phyloP scores from a whole-genome alignment of 1,140 invertebrate species.

The Belonocnema kinseyi region DNA sequence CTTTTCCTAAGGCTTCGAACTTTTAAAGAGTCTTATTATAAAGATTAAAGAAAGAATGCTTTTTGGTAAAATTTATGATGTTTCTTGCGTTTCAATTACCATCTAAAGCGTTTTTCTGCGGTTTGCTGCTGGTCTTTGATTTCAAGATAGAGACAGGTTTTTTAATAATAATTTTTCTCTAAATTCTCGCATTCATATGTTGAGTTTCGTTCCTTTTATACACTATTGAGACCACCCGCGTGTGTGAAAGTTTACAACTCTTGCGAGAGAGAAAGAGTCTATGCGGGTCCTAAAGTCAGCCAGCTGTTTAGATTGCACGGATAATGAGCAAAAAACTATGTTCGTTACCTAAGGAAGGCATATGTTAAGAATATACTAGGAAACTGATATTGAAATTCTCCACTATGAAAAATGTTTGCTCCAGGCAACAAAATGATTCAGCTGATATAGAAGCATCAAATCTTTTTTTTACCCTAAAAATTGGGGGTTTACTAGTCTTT shows the following conservation, averaged over 20 bases:
- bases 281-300: constrained; percentile 28
- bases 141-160: background rate
- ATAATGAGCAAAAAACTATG: constrained; percentile 25
- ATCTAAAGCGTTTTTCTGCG: background rate
- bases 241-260: constrained; percentile 55
- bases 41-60: background rate
- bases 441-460: no score
- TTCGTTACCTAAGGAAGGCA: background rate
- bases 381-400: background rate
- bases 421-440: background rate
- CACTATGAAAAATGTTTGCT: background rate
- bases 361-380: constrained; percentile 8
- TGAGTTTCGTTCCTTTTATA: constrained; percentile 4
- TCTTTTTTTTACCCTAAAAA: no score
- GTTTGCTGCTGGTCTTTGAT: background rate
- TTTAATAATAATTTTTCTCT: constrained; percentile 8
- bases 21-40: background rate
- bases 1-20: background rate
- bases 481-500: no score
- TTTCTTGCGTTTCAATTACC: no score
- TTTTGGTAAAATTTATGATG: background rate
- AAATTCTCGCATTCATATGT: constrained; percentile 1
- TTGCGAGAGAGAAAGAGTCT: constrained; percentile 9
- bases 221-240: constrained; percentile 48
- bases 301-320: constrained; percentile 29